phyloP scores from a whole-genome alignment of 2,888 invertebrate genomes.

The Lissocephala sabroskyi region DNA sequence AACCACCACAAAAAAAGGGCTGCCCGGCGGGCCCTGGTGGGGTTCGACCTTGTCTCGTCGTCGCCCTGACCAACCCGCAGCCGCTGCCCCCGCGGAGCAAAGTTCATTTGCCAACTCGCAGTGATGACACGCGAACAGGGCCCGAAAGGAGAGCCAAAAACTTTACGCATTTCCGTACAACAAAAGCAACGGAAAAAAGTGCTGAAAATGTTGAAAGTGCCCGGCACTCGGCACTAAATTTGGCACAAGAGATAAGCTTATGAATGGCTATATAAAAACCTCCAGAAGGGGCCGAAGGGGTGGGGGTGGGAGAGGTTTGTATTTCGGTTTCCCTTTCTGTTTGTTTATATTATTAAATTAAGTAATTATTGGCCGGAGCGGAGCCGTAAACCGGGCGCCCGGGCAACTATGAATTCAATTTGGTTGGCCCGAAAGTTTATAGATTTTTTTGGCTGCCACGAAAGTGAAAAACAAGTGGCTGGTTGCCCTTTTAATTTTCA shows the following conservation, averaged over 20 bases:
- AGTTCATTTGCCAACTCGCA: slow-evolving; percentile 27
- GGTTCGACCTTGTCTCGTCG: slow-evolving; percentile 6
- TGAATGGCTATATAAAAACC: slow-evolving; percentile 52
- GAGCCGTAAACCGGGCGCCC: slow-evolving; percentile 31
- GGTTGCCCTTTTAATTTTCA: slow-evolving; percentile 1
- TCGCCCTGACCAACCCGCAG: background rate
- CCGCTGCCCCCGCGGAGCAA: background rate
- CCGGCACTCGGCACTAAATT: slow-evolving; percentile 50
- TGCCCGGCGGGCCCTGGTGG: background rate
- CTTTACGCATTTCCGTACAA: slow-evolving; percentile 37
- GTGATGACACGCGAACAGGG: slow-evolving; percentile 6
- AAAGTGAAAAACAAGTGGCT: background rate
- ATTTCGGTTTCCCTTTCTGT: slow-evolving; percentile 9
- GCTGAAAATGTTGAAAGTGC: slow-evolving; percentile 56
- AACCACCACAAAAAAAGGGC: background rate
- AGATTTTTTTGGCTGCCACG: too few species aligned
- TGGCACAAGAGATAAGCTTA: slow-evolving; percentile 46
- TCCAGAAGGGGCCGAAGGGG: too few species aligned
- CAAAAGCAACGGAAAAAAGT: slow-evolving; percentile 31
- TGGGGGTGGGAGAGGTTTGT: too few species aligned
- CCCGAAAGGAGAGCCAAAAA: slow-evolving; percentile 28
- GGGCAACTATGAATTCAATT: slow-evolving; percentile 27
- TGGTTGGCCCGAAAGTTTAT: background rate
- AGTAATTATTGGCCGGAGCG: slow-evolving; percentile 59
- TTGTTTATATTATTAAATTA: slow-evolving; percentile 53